Evolutionary conservation across 2,113 vertebrate genomes (phyloP), one percentile per base, ranked within the genome.

Genomic region (Nettapus auritus): DNA sequence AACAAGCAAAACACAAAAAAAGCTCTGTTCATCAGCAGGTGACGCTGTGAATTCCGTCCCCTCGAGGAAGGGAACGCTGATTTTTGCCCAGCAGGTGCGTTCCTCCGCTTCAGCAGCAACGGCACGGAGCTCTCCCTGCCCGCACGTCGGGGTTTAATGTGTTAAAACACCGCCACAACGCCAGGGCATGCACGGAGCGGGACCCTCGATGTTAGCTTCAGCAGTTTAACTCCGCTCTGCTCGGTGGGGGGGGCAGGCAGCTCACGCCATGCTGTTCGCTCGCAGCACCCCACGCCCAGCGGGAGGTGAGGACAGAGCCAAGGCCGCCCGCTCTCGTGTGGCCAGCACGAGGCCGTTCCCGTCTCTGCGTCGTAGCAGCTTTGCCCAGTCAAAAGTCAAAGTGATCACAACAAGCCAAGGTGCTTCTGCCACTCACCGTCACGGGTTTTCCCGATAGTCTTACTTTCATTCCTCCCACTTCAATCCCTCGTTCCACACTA

Each of bases 351-450:
- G 11, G 2, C 52, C 34, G 2, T 3, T 59, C 52, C 64, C 75
- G 64, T 16, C 2, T 8, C 71, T 70, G 81, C 29, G 13, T 34
- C 36, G 42, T 1, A 69, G 79, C 19, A 14, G 53, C 90, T 87
- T 76, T 79, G 89, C 89, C 78, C 90, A 38, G 40, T 25, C 81
- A 38, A 73, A 85, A 4, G 3, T 60, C 82, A 50, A 69, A 69
- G 82, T 74, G 89, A 31, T 83, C 1, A 22, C 17, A 90, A 22
- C 93, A 93, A 93, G 95, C 95, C 75, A 92, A 90, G 76, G 88
- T 81, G 90, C 82, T 97, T 19, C 94, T 84, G 94, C 64, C 96
- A 96, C 96, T 95, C 95, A 95, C 95, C 94, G 80, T 42, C 8
- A 15, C 60, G 62, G 75, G 4, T 68, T 89, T 67, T 96, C 71